These are phyloP conservation scores for Lydus trimaculatus DNA, from an alignment of 2,888 invertebrate species.

Conservation along the genomic window DNA sequence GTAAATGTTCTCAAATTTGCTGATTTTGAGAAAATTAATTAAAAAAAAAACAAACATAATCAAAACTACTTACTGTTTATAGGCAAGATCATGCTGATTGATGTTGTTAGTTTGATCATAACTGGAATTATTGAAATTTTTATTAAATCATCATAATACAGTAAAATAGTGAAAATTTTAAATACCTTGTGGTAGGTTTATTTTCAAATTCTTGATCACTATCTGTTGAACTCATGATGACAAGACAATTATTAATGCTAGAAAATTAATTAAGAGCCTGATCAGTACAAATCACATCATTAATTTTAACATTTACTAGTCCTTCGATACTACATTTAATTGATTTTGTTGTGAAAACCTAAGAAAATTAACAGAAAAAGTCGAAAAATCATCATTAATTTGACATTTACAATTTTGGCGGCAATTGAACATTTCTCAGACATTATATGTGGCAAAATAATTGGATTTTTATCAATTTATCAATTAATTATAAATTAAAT, in stretches of 20 bases:
- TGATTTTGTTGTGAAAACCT: background rate
- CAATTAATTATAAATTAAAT: background rate
- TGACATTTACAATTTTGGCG: slow-evolving; percentile 2
- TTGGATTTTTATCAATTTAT: background rate
- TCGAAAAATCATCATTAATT: background rate
- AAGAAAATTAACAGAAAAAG: background rate
- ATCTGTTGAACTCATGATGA: background rate
- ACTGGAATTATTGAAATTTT: background rate
- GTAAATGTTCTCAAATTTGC: background rate
- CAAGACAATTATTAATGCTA: background rate
- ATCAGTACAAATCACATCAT: background rate
- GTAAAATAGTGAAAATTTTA: background rate
- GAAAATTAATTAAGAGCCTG: background rate
- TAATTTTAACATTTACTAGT: background rate
- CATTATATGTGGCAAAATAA: background rate
- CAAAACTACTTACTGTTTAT: background rate
- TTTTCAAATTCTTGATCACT: background rate
- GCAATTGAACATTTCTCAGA: background rate
- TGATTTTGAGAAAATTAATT: background rate
- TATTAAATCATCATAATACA: background rate
- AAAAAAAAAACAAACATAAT: too few relatives aligned
- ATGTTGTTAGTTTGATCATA: background rate
- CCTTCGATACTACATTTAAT: background rate
- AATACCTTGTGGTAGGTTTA: background rate
- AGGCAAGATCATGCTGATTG: background rate